phyloP scores from a whole-genome alignment of 37 sponge, comb jelly and placozoan species.

The Tethya wilhelma region DNA sequence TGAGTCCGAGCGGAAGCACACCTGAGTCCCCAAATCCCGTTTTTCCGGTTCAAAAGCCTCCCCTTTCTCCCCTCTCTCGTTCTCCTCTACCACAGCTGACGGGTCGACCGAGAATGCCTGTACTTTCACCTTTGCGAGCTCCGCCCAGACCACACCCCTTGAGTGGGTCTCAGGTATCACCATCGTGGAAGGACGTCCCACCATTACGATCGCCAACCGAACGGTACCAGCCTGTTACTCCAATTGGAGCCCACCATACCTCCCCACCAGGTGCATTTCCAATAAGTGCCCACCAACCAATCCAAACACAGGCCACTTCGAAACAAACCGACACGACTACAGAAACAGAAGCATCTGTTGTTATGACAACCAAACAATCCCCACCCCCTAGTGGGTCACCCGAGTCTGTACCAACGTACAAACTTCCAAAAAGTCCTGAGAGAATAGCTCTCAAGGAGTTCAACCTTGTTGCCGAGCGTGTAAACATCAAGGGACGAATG shows the following conservation, averaged over 20 bases:
- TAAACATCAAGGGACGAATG: neutral
- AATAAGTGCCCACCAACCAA: neutral
- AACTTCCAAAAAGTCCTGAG: neutral
- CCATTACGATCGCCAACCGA: neutral
- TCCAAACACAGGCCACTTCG: neutral
- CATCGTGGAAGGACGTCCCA: neutral
- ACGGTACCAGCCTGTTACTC: conserved; percentile 9
- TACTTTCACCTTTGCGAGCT: conserved; percentile 7
- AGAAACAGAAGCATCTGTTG: neutral
- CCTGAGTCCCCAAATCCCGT: neutral
- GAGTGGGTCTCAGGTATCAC: neutral
- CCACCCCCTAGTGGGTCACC: neutral
- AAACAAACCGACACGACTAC: neutral
- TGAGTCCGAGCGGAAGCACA: no score
- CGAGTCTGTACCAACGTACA: neutral
- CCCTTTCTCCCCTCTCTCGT: neutral
- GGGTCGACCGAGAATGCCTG: neutral
- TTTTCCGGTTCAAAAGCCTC: neutral
- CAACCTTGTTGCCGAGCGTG: neutral
- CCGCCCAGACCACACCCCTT: neutral
- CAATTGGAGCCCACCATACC: neutral
- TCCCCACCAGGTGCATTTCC: neutral
- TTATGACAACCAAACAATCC: neutral
- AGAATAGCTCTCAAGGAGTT: neutral
- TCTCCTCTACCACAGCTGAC: neutral